Evolutionary conservation across 2,797 vertebrate genomes (phyloP).

Genomic region (Hozukius guyotensis): DNA sequence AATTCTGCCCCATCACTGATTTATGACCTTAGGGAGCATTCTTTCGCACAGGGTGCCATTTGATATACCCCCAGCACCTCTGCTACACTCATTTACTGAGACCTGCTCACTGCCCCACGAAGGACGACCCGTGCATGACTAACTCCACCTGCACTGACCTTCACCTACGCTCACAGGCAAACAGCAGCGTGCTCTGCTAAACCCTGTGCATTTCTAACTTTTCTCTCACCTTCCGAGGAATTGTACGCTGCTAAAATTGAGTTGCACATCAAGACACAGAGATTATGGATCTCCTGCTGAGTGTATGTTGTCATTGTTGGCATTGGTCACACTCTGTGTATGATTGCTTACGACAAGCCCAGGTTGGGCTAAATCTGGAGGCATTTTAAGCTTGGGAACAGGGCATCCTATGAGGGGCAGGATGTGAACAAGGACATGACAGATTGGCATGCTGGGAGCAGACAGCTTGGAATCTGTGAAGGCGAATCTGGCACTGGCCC

Average conservation of each 20-base stretch:
- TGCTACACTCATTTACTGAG: slow-evolving; percentile 80
- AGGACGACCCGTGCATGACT: slow-evolving; percentile 72
- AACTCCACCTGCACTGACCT: slow-evolving; percentile 79
- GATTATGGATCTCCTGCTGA: slow-evolving; percentile 37
- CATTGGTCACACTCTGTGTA: slow-evolving; percentile 31
- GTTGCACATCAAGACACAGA: slow-evolving; percentile 17
- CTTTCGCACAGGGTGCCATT: slow-evolving; percentile 77
- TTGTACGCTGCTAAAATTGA: neutral
- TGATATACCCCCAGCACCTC: slow-evolving; percentile 72
- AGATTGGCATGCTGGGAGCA: slow-evolving; percentile 82
- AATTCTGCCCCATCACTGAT: slow-evolving; percentile 82
- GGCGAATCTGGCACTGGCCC: slow-evolving; percentile 44
- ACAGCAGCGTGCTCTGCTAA: slow-evolving; percentile 4
- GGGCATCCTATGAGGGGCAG: slow-evolving; percentile 71
- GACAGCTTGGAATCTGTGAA: slow-evolving; percentile 64
- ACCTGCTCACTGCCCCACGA: slow-evolving; percentile 74
- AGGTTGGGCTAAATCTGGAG: slow-evolving; percentile 63
- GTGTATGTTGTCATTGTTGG: slow-evolving; percentile 62
- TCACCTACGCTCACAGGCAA: slow-evolving; percentile 57
- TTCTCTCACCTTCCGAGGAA: neutral
- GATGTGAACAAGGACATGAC: slow-evolving; percentile 77
- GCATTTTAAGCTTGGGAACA: slow-evolving; percentile 66
- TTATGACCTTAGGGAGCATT: slow-evolving; percentile 83
- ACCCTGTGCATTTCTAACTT: neutral
- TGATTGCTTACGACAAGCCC: slow-evolving; percentile 49